These are phyloP conservation scores for Orbicella faveolata DNA, from an alignment of 64 coral and sea anemone species.

Conservation along the genomic window DNA sequence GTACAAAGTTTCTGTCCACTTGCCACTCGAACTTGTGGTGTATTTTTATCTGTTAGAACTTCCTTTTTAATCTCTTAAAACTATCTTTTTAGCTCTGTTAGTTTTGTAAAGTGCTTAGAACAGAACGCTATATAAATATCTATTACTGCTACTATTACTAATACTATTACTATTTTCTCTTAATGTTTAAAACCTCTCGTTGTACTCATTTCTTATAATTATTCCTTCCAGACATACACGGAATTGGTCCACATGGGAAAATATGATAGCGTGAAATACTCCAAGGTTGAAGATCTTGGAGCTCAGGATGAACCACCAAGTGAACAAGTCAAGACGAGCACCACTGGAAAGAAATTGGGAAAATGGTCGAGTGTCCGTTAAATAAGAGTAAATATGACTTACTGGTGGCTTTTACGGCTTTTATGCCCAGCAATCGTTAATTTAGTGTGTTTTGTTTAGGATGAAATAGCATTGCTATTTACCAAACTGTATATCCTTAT, in stretches of 20 bases:
- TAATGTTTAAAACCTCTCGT: no score
- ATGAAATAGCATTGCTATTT: neutral
- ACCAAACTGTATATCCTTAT: no score
- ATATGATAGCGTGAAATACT: neutral
- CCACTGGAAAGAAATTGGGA: neutral
- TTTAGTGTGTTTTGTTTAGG: neutral
- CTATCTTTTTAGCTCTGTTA: no score
- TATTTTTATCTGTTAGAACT: no score
- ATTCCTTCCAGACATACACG: neutral
- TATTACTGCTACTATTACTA: no score
- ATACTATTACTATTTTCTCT: no score
- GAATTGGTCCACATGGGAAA: neutral
- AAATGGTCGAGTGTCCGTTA: neutral
- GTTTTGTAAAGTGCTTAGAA: no score
- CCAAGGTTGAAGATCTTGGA: constrained; percentile 22
- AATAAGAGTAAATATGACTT: neutral
- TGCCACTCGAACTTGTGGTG: no score
- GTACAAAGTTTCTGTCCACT: no score
- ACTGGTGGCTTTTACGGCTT: neutral
- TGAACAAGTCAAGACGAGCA: neutral
- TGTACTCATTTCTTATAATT: no score
- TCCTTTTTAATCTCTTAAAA: no score
- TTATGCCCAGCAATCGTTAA: neutral
- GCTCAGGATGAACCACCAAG: neutral
- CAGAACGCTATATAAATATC: no score